Conservation (phyloP, 2,113 vertebrate genomes). For the Cavia porcellus region DNA sequence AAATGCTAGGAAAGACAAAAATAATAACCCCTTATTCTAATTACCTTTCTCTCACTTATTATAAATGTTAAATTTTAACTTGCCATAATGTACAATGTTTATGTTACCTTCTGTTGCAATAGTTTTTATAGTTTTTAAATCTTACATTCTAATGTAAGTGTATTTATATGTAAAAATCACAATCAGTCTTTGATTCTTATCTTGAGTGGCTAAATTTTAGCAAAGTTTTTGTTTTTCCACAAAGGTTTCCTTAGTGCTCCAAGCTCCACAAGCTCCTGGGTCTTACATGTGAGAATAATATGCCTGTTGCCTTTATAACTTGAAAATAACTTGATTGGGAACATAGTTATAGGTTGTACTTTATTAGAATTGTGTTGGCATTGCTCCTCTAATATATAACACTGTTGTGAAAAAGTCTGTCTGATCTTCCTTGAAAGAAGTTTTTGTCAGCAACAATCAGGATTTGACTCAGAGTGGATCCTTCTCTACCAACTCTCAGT, state of each 20-base stretch:
- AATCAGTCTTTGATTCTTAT: conserved; percentile 5
- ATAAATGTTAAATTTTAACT: background rate
- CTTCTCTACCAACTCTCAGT: background rate
- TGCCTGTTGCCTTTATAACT: background rate
- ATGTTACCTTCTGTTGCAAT: background rate
- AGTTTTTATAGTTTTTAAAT: conserved; percentile 21
- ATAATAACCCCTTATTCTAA: conserved; percentile 6
- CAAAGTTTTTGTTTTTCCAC: background rate
- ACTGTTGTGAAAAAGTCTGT: background rate
- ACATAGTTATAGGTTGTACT: background rate
- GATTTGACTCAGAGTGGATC: background rate
- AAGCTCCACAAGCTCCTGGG: background rate
- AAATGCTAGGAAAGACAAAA: conserved; percentile 24
- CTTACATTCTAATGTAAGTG: background rate
- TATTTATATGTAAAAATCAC: conserved; percentile 26
- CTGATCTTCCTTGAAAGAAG: background rate
- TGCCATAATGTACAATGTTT: background rate
- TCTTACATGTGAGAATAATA: conserved; percentile 12
- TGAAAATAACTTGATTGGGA: background rate
- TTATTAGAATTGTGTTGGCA: background rate
- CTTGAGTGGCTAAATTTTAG: conserved; percentile 47
- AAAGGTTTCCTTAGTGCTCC: background rate
- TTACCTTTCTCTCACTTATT: background rate
- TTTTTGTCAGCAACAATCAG: background rate
- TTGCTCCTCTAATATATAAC: background rate